A percentile compares a stretch with the other conserved stretches of the same genome.
These are phyloP conservation scores for Trachemys scripta DNA, from an alignment of 2,113 vertebrate species.

Conservation along the genomic window DNA sequence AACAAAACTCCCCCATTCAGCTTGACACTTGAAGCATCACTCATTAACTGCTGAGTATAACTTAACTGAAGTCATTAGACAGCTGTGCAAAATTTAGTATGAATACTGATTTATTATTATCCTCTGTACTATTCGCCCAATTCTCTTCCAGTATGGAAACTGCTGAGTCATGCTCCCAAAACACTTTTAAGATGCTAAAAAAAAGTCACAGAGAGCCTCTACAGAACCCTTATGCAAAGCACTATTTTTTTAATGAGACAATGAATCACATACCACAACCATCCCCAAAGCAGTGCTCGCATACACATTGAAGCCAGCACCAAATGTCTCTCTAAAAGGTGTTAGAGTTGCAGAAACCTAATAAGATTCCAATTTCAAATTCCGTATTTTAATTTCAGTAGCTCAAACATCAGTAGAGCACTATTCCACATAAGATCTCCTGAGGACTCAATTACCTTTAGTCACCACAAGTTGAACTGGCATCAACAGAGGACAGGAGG, in stretches of 20 bases:
- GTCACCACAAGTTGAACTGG: neutral
- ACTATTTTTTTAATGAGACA: neutral
- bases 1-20: neutral
- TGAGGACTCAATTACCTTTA: neutral
- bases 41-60: neutral
- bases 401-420: neutral
- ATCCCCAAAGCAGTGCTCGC: neutral
- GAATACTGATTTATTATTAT: neutral
- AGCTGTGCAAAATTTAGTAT: neutral
- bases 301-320: neutral
- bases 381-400: neutral
- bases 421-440: neutral
- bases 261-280: neutral
- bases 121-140: neutral
- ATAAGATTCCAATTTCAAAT: neutral
- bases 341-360: neutral
- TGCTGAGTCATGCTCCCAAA: neutral
- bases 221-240: neutral
- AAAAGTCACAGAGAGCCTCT: neutral
- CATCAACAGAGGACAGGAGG: neutral
- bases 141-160: neutral
- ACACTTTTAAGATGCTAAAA: neutral
- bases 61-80: neutral
- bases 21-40: neutral
- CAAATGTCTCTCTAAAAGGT: neutral